These are phyloP conservation scores for Gouania willdenowi DNA, from an alignment of 2,797 vertebrate genomes.

Conservation along the genomic window DNA sequence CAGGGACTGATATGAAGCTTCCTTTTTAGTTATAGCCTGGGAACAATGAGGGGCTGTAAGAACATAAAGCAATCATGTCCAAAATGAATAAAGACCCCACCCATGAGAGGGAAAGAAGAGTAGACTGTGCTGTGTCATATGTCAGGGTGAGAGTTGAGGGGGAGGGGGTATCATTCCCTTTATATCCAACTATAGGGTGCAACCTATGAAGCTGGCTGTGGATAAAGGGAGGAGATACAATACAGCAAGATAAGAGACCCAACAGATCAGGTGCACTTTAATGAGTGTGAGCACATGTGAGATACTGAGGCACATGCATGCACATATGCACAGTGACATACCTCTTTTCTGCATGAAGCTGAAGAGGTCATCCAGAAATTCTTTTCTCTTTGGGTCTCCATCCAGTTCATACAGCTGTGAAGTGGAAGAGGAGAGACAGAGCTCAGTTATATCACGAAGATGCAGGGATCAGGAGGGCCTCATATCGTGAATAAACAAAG, in stretches of 20 bases:
- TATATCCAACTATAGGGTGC: constrained; percentile 24
- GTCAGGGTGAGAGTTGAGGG: constrained; percentile 25
- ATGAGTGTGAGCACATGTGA: neutral
- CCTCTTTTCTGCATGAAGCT: constrained; percentile 98
- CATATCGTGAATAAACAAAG: neutral
- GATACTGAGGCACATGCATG: neutral
- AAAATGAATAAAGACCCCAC: constrained; percentile 64
- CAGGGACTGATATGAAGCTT: constrained; percentile 36
- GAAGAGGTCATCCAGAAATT: constrained; percentile 95
- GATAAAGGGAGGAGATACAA: constrained; percentile 10
- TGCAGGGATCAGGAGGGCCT: no score
- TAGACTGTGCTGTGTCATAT: constrained; percentile 47
- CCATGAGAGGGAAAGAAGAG: constrained; percentile 66
- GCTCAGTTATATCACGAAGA: no score
- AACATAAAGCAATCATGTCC: constrained; percentile 60
- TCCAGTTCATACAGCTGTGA: constrained; percentile 94
- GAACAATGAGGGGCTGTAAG: constrained; percentile 19
- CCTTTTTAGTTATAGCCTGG: constrained; percentile 51
- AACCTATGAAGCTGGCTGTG: constrained; percentile 1
- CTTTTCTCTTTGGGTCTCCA: constrained; percentile 91
- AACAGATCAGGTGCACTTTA: constrained; percentile 1
- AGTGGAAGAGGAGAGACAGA: neutral
- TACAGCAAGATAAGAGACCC: neutral
- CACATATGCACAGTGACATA: constrained; percentile 26
- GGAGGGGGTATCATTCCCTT: constrained; percentile 9